A percentile compares a stretch with the other conserved stretches of the same genome.
These are phyloP conservation scores for Corythornis vintsioides DNA, from an alignment of 2,113 vertebrate genomes.

Conservation along the genomic window DNA sequence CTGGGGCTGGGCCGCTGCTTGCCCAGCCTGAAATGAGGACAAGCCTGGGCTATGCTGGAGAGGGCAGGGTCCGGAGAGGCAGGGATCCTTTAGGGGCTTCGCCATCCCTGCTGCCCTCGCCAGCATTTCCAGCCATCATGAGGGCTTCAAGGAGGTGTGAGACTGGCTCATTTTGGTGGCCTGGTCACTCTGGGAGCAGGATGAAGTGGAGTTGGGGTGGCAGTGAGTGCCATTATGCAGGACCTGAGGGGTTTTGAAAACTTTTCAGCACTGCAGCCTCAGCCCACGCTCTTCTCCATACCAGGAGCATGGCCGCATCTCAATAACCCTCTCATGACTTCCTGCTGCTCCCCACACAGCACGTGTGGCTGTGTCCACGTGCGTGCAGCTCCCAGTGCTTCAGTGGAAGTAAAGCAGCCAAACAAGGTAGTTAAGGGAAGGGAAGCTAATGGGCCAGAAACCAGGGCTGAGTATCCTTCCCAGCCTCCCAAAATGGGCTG, in stretches of 20 bases:
- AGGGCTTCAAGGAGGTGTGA: neutral
- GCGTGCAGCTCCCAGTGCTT: neutral
- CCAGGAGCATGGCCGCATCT: neutral
- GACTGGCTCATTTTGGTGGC: neutral
- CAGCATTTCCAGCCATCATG: neutral
- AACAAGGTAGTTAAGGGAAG: neutral
- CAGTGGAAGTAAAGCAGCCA: accelerated
- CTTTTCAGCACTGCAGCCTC: neutral
- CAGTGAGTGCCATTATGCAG: accelerated
- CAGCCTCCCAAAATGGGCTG: neutral
- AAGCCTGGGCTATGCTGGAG: neutral
- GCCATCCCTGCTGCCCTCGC: neutral
- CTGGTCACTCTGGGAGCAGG: neutral
- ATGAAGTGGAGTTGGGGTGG: neutral
- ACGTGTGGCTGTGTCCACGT: neutral
- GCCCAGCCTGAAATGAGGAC: constrained; percentile 66
- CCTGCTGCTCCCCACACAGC: neutral
- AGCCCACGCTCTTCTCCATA: accelerated
- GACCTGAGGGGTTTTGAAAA: neutral
- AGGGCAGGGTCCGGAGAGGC: neutral
- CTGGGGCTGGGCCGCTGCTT: constrained; percentile 58
- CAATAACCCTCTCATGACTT: neutral
- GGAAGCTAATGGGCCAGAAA: neutral
- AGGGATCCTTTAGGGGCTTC: neutral
- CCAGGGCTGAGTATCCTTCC: neutral